These are phyloP conservation scores for Etheostoma spectabile DNA, from an alignment of 2,113 vertebrate genomes.

Conservation along the genomic window DNA sequence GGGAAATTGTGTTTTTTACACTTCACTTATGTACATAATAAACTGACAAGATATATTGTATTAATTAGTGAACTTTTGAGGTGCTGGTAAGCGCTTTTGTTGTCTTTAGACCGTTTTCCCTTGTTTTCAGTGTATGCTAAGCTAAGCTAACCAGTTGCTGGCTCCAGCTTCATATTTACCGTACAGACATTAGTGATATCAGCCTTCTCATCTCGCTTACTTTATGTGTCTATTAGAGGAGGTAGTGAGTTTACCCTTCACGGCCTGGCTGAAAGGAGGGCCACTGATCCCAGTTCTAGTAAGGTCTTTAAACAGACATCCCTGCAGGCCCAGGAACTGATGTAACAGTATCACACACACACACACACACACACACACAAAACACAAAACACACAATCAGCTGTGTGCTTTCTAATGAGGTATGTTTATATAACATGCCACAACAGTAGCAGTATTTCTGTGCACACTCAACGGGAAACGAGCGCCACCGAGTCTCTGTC, in stretches of 20 bases:
- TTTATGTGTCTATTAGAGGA: slow-evolving; percentile 21
- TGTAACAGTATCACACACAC: slow-evolving; percentile 55
- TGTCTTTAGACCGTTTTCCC: slow-evolving; percentile 5
- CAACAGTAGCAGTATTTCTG: slow-evolving; percentile 60
- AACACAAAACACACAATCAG: slow-evolving; percentile 55
- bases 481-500: slow-evolving; percentile 70
- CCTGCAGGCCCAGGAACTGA: slow-evolving; percentile 61
- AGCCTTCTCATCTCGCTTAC: neutral
- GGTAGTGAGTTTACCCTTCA: slow-evolving; percentile 20
- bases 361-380: slow-evolving; percentile 31
- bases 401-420: slow-evolving; percentile 73
- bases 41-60: too few species aligned
- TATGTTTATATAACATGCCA: slow-evolving; percentile 70
- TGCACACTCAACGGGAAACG: slow-evolving; percentile 50
- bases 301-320: slow-evolving; percentile 55
- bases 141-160: slow-evolving; percentile 7
- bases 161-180: neutral
- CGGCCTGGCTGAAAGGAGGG: slow-evolving; percentile 3
- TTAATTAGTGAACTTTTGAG: slow-evolving; percentile 18
- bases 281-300: slow-evolving; percentile 58
- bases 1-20: neutral
- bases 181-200: neutral
- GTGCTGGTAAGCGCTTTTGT: neutral
- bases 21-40: neutral
- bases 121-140: slow-evolving; percentile 6